Conservation (phyloP, 2,113 vertebrate genomes). For the Lagopus leucura region DNA sequence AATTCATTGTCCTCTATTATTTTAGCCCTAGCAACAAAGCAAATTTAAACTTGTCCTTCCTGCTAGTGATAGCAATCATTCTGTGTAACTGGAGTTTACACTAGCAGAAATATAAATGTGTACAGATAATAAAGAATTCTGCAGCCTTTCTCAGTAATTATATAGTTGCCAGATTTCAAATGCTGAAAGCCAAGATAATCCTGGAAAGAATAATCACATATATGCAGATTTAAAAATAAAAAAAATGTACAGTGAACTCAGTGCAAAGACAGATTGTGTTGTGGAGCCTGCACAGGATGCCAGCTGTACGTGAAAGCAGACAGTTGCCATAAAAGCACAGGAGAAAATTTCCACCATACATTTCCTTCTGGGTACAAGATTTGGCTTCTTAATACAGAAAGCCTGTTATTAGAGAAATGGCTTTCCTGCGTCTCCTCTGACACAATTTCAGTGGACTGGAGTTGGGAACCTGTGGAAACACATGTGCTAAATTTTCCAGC, state of each 20-base stretch:
- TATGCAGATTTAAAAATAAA: not conserved
- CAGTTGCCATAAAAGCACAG: not conserved
- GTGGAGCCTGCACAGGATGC: not conserved
- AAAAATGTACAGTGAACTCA: not conserved
- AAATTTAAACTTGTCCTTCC: not conserved
- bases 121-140: not conserved
- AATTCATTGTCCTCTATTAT: not conserved
- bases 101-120: not conserved
- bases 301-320: conserved; percentile 11
- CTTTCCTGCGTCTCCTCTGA: not conserved
- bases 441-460: not conserved
- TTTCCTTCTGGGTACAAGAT: not conserved
- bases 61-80: not conserved
- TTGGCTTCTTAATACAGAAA: not conserved
- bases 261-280: not conserved
- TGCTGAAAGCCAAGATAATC: conserved; percentile 1
- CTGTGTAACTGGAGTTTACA: not conserved
- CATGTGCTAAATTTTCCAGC: not conserved
- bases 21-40: not conserved
- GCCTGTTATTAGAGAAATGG: not conserved
- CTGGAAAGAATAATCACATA: not conserved
- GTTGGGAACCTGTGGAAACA: not conserved
- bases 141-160: not conserved
- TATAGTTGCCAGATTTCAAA: not conserved
- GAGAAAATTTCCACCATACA: not conserved